A percentile compares a stretch with the other conserved stretches of the same genome.
phyloP scores from a whole-genome alignment of 2,113 vertebrate species.

The Laticauda laticaudata region DNA sequence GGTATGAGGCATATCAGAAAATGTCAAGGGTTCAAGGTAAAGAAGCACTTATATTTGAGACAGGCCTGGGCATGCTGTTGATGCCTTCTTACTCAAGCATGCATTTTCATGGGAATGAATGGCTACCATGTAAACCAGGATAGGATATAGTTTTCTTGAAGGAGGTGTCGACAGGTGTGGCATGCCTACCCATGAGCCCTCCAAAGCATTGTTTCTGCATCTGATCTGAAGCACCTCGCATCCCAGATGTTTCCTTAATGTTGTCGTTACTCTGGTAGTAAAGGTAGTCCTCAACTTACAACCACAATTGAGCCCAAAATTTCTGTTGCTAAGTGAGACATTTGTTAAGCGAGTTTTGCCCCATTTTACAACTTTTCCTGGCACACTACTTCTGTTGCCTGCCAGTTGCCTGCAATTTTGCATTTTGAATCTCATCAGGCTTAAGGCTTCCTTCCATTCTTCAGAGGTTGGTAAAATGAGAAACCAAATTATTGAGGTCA shows the following conservation, averaged over 20 bases:
- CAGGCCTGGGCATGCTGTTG: background rate
- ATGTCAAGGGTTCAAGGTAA: background rate
- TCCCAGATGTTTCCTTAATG: background rate
- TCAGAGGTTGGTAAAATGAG: too few relatives aligned
- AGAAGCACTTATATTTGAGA: background rate
- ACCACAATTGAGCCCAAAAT: too few relatives aligned
- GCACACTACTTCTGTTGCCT: too few relatives aligned
- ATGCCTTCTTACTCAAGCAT: background rate
- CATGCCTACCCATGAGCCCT: background rate
- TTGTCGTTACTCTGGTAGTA: background rate
- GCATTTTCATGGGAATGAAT: background rate
- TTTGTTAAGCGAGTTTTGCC: too few relatives aligned
- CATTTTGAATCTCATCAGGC: too few relatives aligned
- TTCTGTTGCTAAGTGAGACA: too few relatives aligned
- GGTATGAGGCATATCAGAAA: background rate
- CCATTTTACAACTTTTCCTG: too few relatives aligned
- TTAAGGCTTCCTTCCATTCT: too few relatives aligned
- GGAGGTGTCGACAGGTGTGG: background rate
- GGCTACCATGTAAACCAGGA: background rate
- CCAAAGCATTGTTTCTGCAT: background rate
- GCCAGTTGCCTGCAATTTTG: too few relatives aligned
- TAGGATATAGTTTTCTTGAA: background rate
- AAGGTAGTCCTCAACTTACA: too few relatives aligned
- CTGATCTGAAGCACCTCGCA: background rate
- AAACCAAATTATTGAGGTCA: too few relatives aligned